Evolutionary conservation across 2,113 vertebrate species (phyloP).

Genomic region (Dolichotis patagonum): DNA sequence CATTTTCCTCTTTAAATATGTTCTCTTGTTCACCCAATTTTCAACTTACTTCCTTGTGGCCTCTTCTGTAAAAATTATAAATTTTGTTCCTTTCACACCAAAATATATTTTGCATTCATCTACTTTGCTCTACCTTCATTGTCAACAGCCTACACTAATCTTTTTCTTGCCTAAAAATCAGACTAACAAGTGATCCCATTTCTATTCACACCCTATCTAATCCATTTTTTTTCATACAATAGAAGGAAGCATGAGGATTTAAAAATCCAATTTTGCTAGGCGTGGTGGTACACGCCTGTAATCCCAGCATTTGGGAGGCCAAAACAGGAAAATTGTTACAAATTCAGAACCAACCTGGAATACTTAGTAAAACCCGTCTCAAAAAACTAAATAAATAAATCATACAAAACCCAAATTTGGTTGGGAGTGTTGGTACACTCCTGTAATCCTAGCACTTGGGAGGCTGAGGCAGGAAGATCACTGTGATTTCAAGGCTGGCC

Average conservation of each 20-base stretch:
- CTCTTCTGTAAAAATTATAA: neutral
- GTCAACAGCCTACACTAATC: neutral
- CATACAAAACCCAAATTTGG: neutral
- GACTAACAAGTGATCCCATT: neutral
- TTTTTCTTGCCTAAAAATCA: neutral
- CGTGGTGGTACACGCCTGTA: too few species aligned
- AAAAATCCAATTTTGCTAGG: neutral
- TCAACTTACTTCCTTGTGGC: neutral
- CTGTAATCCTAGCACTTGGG: neutral
- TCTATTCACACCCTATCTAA: neutral
- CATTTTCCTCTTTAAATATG: neutral
- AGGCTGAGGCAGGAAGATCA: neutral
- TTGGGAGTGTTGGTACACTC: neutral
- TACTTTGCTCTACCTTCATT: neutral
- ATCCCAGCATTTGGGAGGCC: too few species aligned
- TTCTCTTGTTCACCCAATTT: slow-evolving; percentile 2
- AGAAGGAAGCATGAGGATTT: neutral
- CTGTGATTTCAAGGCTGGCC: neutral
- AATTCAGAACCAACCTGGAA: too few species aligned
- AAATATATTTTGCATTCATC: neutral
- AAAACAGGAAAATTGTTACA: too few species aligned
- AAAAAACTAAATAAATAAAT: too few species aligned
- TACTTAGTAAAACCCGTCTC: too few species aligned
- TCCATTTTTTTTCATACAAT: neutral
- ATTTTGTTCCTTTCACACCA: neutral